Evolutionary conservation across 2,888 invertebrate species (phyloP), one percentile per base, ranked within the genome.

Genomic region (Agonum fuliginosum): DNA sequence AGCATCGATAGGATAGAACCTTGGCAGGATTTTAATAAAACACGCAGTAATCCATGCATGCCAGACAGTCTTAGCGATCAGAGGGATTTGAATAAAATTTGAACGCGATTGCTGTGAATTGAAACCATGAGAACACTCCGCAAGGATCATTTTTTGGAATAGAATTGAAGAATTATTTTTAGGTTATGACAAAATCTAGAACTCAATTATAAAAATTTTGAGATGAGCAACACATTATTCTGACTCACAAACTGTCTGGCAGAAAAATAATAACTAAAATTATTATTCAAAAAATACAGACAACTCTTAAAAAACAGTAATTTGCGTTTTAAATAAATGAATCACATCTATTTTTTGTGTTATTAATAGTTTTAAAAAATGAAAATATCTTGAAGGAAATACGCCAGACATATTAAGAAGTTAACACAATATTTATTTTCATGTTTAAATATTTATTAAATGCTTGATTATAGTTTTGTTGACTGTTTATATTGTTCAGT

Each of bases 41-140:
- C 10, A 14, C 12, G 41, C 20, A 10, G 24, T 72, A 73, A 73
- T 73, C 73, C 73, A 43, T 24, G 27, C 41, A 73, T 73, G 73
- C 73, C 73, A 73, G 62, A 73, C 62, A 19, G 73, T 19, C 58
- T 73, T 73, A 62, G 48, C 48, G 48, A 48, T 37, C 37, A 14
- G 48, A 20, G 48, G 48, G 48, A 48, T 48, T 48, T 20, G n/a
- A 20, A 10, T 48, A 48, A 17, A 48, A 48, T 48, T 48, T 48
- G 20, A 20, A 48, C 48, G 6, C 10, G 20, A 48, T 8, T 48
- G 20, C 10, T 10, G 5, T 8, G 1, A 37, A 37, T n/a, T 34
- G n/a, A 34, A 34, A n/a, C 2, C 34, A 34, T 34, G n/a, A n/a
- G n/a, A n/a, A n/a, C n/a, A n/a, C n/a, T n/a, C n/a, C n/a, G n/a